Percentiles rank a stretch among this genome's conserved stretches.
Conservation (phyloP, 2,797 vertebrate species). For the Thripadectes ignobilis region DNA sequence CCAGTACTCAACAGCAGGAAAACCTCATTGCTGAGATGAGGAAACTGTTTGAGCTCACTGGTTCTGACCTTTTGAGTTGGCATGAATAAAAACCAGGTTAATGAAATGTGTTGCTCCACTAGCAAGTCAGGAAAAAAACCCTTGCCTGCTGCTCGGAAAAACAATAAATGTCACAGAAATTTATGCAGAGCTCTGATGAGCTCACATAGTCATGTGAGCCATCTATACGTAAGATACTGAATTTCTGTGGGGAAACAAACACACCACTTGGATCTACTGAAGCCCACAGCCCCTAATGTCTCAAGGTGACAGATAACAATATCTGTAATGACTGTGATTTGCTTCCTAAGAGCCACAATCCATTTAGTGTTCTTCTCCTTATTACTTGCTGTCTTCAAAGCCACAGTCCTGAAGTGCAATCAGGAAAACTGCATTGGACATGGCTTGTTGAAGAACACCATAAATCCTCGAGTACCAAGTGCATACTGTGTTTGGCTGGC, state of each 20-base stretch:
- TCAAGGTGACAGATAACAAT: not conserved
- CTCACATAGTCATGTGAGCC: not conserved
- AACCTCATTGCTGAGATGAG: not conserved
- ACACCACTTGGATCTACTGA: not conserved
- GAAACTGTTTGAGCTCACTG: constrained; percentile 2
- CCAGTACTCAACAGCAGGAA: not conserved
- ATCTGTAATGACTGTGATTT: not conserved
- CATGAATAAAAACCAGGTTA: constrained; percentile 23
- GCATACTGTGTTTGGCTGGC: not conserved
- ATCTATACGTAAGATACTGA: not conserved
- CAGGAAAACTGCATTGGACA: not conserved
- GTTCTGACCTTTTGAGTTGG: constrained; percentile 32
- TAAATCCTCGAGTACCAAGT: not conserved
- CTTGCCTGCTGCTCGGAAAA: not conserved
- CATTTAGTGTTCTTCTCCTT: not conserved
- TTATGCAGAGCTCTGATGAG: not conserved
- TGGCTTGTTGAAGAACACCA: rapidly evolving
- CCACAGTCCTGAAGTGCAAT: not conserved
- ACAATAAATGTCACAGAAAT: constrained; percentile 21
- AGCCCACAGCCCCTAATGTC: not conserved
- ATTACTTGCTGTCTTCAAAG: not conserved
- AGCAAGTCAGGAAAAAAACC: not conserved
- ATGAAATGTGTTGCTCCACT: not conserved
- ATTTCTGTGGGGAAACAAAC: not conserved
- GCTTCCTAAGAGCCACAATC: not conserved